Evolutionary conservation across 2,888 invertebrate genomes (phyloP).

Genomic region (Eurois occulta): DNA sequence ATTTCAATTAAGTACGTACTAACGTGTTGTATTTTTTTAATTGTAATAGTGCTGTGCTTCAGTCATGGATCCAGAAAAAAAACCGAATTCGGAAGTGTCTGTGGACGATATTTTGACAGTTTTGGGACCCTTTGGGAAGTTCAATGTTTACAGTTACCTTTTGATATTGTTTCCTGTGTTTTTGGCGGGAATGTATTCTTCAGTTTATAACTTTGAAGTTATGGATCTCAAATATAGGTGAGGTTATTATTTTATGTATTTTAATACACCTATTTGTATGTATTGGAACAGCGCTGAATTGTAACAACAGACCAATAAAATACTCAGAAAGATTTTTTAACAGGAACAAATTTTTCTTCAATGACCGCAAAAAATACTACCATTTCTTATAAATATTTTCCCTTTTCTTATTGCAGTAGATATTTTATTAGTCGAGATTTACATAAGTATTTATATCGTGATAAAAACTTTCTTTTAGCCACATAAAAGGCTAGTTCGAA

Average conservation of each 20-base stretch:
- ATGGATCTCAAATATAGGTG: conserved; percentile 87
- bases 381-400: not conserved
- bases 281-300: not conserved
- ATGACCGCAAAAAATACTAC: not conserved
- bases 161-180: conserved; percentile 85
- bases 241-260: conserved; percentile 48
- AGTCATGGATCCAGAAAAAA: conserved; percentile 86
- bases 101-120: conserved; percentile 86
- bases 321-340: not conserved
- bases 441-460: not conserved
- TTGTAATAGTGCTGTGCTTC: conserved; percentile 49
- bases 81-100: conserved; percentile 79
- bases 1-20: conserved; percentile 59
- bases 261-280: not conserved
- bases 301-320: not conserved
- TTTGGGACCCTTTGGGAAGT: conserved; percentile 84
- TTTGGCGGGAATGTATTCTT: conserved; percentile 86
- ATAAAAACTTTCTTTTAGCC: too few species aligned
- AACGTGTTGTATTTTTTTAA: conserved; percentile 50
- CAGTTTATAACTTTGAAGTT: conserved; percentile 87
- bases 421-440: conserved; percentile 2
- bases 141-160: conserved; percentile 82
- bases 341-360: not conserved
- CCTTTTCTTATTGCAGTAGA: not conserved
- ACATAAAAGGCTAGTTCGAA: not conserved